Evolutionary conservation across 2,797 vertebrate genomes (phyloP), one percentile per base, ranked within the genome.

Genomic region (Poeciliopsis turneri): DNA sequence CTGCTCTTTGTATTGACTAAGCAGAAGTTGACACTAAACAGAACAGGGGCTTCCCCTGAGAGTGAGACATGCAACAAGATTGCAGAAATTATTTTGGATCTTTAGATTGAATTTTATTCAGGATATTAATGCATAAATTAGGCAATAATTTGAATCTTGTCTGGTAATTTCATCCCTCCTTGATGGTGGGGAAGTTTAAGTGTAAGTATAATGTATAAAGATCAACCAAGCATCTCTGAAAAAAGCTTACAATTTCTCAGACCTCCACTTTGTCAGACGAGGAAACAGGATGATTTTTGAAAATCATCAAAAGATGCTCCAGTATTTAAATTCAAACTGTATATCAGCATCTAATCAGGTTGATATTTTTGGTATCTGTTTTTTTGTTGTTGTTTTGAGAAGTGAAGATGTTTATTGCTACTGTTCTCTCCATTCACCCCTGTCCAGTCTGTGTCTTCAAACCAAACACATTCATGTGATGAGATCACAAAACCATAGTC

Each of bases 401-500:
- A 69, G 3, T 11, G 66, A 33, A 51, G 11, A 74, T 81, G 55
- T 76, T 57, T 64, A 2, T 18, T 23, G 73, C 75, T 81, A 71
- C 84, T 72, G 11, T 84, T 88, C 70, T 79, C 74, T 84, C 49
- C n/a, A 68, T 90, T 85, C 81, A 53, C 78, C 33, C 33, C 53
- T 79, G 74, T 78, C 86, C 78, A 47, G 28, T 75, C 78, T 46
- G 28, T 75, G 74, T 80, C 79, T 89, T 80, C 43, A 25, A 90
- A 90, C 90, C 82, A 83, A 78, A 79, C 74, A 61, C 74, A 71
- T 69, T 72, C 85, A 81, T 82, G 86, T 90, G 88, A 93, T 91
- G 86, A 87, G 87, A 93, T 93, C 89, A 87, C 82, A 92, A 88
- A 70, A 87, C 45, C 83, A 83, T 79, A 87, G 90, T 89, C 87